phyloP scores from a whole-genome alignment of 2,797 vertebrate genomes.

The Distichodus sexfasciatus region DNA sequence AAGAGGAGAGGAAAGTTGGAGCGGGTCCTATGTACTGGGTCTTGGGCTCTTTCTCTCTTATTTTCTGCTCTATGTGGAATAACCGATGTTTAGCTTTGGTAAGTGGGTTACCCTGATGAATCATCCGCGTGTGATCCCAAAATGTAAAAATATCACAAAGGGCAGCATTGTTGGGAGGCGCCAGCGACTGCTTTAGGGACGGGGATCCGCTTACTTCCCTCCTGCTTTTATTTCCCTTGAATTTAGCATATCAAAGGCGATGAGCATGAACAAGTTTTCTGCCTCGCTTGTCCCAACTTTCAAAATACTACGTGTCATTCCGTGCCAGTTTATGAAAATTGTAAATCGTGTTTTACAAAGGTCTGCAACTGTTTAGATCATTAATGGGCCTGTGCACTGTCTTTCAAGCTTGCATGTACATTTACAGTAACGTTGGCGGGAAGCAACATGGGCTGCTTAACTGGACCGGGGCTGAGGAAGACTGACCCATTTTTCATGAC shows the following conservation, averaged over 20 bases:
- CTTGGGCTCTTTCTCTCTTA: slow-evolving; percentile 29
- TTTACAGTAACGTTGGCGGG: slow-evolving; percentile 20
- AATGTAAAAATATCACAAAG: slow-evolving; percentile 58
- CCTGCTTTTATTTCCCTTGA: slow-evolving; percentile 5
- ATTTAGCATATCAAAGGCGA: slow-evolving; percentile 19
- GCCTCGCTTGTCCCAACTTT: slow-evolving; percentile 15
- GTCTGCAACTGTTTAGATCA: slow-evolving; percentile 8
- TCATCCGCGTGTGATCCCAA: slow-evolving; percentile 53
- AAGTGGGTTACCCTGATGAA: slow-evolving; percentile 51
- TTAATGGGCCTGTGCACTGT: background rate
- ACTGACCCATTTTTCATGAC: slow-evolving; percentile 35
- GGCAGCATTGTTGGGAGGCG: slow-evolving; percentile 37
- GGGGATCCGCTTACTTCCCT: slow-evolving; percentile 26
- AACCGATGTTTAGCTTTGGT: slow-evolving; percentile 49
- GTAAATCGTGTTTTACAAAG: slow-evolving; percentile 26
- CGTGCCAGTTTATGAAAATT: slow-evolving; percentile 11
- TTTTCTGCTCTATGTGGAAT: slow-evolving; percentile 43
- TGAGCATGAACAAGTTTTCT: slow-evolving; percentile 11
- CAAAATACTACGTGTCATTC: slow-evolving; percentile 20
- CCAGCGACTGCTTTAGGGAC: background rate
- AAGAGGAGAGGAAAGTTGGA: slow-evolving; percentile 53
- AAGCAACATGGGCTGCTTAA: slow-evolving; percentile 29
- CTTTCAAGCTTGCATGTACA: slow-evolving; percentile 13
- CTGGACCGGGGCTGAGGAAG: slow-evolving; percentile 25
- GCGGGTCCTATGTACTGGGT: slow-evolving; percentile 42